phyloP scores from a whole-genome alignment of 2,888 invertebrate genomes.

The Stenodera caucasica region DNA sequence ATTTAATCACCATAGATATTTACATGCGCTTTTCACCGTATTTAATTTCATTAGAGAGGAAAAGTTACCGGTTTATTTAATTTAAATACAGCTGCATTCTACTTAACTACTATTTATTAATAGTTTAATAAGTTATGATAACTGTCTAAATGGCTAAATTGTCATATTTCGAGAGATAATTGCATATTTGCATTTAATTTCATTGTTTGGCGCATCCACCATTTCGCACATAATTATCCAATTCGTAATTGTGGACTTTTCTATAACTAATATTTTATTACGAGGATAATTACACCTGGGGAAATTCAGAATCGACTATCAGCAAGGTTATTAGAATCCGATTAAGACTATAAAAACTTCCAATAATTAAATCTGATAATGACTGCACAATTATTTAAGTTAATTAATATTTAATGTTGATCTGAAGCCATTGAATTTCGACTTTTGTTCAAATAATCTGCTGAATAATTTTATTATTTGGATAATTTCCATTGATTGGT shows the following conservation, averaged over 20 bases:
- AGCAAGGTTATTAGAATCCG: background rate
- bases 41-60: slow-evolving; percentile 32
- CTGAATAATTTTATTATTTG: no score
- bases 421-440: slow-evolving; percentile 1
- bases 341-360: background rate
- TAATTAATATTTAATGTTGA: slow-evolving; percentile 2
- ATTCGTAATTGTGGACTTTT: no score
- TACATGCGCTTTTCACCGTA: slow-evolving; percentile 29
- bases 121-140: no score
- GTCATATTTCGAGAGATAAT: no score
- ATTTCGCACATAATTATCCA: no score
- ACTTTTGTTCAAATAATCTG: no score
- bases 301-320: background rate
- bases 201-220: slow-evolving; percentile 13
- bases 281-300: background rate
- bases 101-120: no score
- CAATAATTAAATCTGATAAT: background rate
- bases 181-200: slow-evolving; percentile 33
- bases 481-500: background rate
- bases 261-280: no score
- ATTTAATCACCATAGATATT: slow-evolving; percentile 20
- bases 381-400: background rate
- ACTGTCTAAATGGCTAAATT: no score
- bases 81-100: no score
- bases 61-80: no score